phyloP scores from a whole-genome alignment of 2,113 vertebrate genomes.

The Lagopus leucura region DNA sequence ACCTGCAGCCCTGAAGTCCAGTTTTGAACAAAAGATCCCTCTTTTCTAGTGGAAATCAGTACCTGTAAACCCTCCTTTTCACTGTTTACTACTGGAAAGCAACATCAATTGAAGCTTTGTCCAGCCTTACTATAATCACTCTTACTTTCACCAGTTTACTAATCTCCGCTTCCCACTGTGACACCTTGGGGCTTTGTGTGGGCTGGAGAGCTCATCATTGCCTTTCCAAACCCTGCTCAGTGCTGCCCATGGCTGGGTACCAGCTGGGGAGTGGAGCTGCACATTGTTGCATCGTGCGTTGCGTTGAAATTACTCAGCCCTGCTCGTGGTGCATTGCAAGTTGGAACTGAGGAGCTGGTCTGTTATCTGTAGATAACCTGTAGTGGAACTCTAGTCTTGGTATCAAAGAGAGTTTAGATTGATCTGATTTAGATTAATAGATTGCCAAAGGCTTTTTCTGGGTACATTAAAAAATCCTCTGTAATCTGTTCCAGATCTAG shows the following conservation, averaged over 20 bases:
- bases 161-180: background rate
- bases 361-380: background rate
- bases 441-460: background rate
- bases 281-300: rapidly evolving
- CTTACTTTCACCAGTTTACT: background rate
- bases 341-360: background rate
- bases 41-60: background rate
- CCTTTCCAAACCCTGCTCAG: background rate
- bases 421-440: background rate
- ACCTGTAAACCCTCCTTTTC: background rate
- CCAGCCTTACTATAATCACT: background rate
- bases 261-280: rapidly evolving
- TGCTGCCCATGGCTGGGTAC: background rate
- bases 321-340: background rate
- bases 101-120: background rate
- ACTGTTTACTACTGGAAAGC: background rate
- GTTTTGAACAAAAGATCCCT: background rate
- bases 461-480: background rate
- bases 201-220: rapidly evolving
- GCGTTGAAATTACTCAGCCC: background rate
- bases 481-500: background rate
- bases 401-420: background rate
- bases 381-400: background rate
- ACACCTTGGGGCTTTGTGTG: background rate
- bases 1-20: background rate